Evolutionary conservation across 2,888 invertebrate genomes (phyloP).

Genomic region (Yponomeuta cagnagella): DNA sequence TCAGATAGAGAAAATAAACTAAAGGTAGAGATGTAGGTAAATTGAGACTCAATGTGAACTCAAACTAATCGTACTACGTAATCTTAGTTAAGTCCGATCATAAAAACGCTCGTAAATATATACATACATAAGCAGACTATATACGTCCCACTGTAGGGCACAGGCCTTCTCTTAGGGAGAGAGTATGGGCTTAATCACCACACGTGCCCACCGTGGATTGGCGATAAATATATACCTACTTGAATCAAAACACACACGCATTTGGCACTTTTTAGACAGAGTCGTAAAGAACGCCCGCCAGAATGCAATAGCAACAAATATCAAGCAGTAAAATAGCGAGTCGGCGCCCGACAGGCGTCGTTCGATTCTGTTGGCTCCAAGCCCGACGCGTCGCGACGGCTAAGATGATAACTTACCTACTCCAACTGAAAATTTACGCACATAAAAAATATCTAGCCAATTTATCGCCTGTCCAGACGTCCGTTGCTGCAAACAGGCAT

Average conservation of each 20-base stretch:
- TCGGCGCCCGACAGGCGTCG: constrained; percentile 12
- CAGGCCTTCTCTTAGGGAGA: too few relatives aligned
- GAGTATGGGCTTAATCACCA: too few relatives aligned
- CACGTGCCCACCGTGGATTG: too few relatives aligned
- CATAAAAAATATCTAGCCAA: background rate
- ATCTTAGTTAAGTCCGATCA: background rate
- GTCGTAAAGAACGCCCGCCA: background rate
- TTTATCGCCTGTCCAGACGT: background rate
- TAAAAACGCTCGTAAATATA: background rate
- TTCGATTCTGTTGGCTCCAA: constrained; percentile 9
- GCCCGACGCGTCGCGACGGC: background rate
- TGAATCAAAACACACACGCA: background rate
- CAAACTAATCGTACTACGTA: background rate
- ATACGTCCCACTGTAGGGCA: too few relatives aligned
- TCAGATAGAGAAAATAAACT: too few relatives aligned
- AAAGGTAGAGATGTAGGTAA: too few relatives aligned
- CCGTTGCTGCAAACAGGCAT: background rate
- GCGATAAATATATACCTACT: too few relatives aligned
- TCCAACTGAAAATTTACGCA: constrained; percentile 7
- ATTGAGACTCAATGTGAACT: too few relatives aligned
- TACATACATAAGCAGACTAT: background rate
- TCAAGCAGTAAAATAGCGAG: background rate
- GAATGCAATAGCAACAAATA: constrained; percentile 11
- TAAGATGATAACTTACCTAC: background rate
- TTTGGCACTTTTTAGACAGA: background rate